phyloP scores from a whole-genome alignment of 2,888 invertebrate species.

The Drosophila emarginata region DNA sequence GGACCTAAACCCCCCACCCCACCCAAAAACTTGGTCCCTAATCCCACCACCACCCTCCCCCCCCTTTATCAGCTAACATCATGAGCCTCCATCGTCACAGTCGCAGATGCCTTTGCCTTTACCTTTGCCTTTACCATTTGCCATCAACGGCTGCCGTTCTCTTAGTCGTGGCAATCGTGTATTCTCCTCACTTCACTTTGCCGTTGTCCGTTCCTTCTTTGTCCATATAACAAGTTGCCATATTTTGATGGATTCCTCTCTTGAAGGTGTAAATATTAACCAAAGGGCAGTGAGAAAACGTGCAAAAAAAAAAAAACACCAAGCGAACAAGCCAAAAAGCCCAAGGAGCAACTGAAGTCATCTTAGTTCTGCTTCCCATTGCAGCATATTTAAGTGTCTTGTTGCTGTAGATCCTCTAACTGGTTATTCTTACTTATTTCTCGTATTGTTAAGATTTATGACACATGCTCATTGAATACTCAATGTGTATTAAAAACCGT shows the following conservation, averaged over 20 bases:
- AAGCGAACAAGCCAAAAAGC: slow-evolving; percentile 9
- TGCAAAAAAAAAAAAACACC: slow-evolving; percentile 34
- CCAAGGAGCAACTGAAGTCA: slow-evolving; percentile 2
- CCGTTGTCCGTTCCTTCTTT: slow-evolving; percentile 20
- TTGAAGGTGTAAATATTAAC: slow-evolving; percentile 68
- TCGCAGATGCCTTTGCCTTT: slow-evolving; percentile 8
- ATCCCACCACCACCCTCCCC: too few species aligned
- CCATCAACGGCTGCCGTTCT: slow-evolving; percentile 1
- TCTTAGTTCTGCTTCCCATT: slow-evolving; percentile 31
- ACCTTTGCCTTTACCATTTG: not conserved
- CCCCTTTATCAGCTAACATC: slow-evolving; percentile 40
- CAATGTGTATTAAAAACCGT: slow-evolving; percentile 36
- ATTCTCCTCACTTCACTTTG: not conserved
- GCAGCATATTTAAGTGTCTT: slow-evolving; percentile 36
- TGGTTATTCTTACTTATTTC: slow-evolving; percentile 32
- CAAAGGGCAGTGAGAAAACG: slow-evolving; percentile 68
- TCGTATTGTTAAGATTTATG: slow-evolving; percentile 35
- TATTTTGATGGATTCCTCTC: slow-evolving; percentile 72
- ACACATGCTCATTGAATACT: slow-evolving; percentile 39
- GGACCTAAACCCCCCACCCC: slow-evolving; percentile 2
- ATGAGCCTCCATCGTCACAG: slow-evolving; percentile 9
- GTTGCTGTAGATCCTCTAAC: slow-evolving; percentile 39
- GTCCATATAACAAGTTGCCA: slow-evolving; percentile 52
- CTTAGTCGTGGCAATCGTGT: slow-evolving; percentile 4
- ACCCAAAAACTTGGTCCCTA: slow-evolving; percentile 7